Base-by-base conservation (phyloP, 2,888 invertebrate species). In the Hyalella azteca region DNA sequence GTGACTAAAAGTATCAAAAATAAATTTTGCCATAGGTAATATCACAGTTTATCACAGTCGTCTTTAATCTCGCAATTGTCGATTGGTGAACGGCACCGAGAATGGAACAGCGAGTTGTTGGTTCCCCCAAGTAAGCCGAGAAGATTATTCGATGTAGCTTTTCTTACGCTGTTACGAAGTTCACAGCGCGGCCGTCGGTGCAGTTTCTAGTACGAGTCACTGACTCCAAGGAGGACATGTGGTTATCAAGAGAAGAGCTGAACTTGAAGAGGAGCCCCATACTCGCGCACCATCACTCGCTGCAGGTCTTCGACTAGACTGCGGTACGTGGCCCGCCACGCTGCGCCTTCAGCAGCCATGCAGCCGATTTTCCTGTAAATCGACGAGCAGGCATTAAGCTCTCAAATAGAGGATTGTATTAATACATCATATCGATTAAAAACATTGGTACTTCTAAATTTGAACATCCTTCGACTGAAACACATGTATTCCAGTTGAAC, bases 201-300 rank as follows among this genome's bases (percentile, higher is more conserved):
- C n/a, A n/a, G n/a, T n/a, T n/a, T n/a, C 54, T 22, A 54, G 54
- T 54, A 54, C 9, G 13, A 45, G 45, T 1, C 19, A 19, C 45
- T 15, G 11, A 11, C 9, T 45, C 7, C 45, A 7, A 45, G 45
- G 9, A 45, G 45, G 45, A 11, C 45, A 45, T 15, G 45, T 45
- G 13, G 13, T 45, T 19, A n/a, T 19, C 45, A 11, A 1, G 45
- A 1, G 26, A 54, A 54, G 54, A 29, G 22, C 9, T 29, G 29
- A 5, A 54, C 54, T 54, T 54, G 54, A 3, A 66, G 66, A 36
- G 66, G 66, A n/a, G 66, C 66, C 3, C 66, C 66, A 19, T 66
- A 66, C 4, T 66, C 36, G 36, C 39, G 19, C 29, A 66, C 26
- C 66, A 66, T 66, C 13, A 66, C 66, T 7, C 11, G 11, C 66